A percentile compares a stretch with the other conserved stretches of the same genome.
phyloP scores from a whole-genome alignment of 2,113 vertebrate genomes.

The Elanus axillaris region DNA sequence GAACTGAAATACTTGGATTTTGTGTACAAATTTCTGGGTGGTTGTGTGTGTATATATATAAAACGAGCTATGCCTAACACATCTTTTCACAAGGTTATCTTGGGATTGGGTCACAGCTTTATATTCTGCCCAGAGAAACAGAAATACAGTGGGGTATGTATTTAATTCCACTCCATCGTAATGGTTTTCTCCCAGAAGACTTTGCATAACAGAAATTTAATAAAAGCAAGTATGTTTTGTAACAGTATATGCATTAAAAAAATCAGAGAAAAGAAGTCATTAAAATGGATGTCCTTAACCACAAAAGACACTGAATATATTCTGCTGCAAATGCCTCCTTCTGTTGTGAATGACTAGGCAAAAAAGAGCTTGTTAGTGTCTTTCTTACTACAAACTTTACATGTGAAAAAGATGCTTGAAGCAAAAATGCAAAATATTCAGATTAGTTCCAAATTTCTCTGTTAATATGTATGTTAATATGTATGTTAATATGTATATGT shows the following conservation, averaged over 20 bases:
- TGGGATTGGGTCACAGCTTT: neutral
- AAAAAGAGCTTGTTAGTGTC: neutral
- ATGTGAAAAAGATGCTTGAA: conserved; percentile 22
- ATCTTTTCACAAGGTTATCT: neutral
- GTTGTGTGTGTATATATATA: neutral
- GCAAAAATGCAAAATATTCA: conserved; percentile 39
- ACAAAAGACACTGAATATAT: neutral
- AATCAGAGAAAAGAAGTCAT: neutral
- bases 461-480: conserved; percentile 59
- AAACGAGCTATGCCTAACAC: neutral
- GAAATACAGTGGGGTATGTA: neutral
- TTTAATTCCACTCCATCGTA: neutral
- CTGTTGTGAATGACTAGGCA: neutral
- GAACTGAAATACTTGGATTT: neutral
- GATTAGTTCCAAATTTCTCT: conserved; percentile 42
- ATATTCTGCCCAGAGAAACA: neutral
- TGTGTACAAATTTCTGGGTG: neutral
- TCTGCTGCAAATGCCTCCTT: neutral
- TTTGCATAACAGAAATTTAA: neutral
- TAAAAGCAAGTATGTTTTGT: neutral
- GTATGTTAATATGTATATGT: conserved; percentile 51
- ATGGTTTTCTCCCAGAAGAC: neutral
- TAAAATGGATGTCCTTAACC: neutral
- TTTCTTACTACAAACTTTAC: neutral
- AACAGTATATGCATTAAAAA: neutral